Conservation (phyloP, 2,888 invertebrate genomes). For the Drosophila peninsularis region DNA sequence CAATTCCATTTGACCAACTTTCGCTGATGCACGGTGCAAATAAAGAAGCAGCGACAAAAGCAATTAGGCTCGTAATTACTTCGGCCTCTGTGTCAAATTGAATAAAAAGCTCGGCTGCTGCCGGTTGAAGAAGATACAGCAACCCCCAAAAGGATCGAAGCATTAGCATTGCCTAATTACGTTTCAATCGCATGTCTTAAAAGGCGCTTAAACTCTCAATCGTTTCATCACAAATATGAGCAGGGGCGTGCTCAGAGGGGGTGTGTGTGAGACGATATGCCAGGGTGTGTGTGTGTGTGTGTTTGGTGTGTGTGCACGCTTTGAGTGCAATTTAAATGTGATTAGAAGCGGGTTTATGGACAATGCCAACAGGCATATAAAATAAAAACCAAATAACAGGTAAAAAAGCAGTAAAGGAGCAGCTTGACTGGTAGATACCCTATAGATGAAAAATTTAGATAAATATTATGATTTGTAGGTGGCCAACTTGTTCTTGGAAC, state of each 20-base stretch:
- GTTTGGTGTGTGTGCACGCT: slow-evolving; percentile 21
- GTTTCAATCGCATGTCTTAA: slow-evolving; percentile 78
- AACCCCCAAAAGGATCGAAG: slow-evolving; percentile 34
- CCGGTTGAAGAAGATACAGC: slow-evolving; percentile 14
- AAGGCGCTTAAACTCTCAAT: slow-evolving; percentile 66
- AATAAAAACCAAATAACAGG: slow-evolving; percentile 7
- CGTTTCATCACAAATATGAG: slow-evolving; percentile 53
- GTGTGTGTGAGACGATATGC: slow-evolving; percentile 5
- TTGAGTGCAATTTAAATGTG: slow-evolving; percentile 76
- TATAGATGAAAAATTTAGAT: neutral
- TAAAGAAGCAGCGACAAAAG: slow-evolving; percentile 30
- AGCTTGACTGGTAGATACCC: neutral
- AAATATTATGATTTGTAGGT: too few species aligned
- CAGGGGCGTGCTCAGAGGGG: slow-evolving; percentile 6
- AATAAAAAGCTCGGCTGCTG: slow-evolving; percentile 34
- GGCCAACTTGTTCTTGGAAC: too few species aligned
- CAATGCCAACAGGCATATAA: slow-evolving; percentile 20
- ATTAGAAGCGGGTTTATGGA: slow-evolving; percentile 69
- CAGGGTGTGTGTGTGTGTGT: neutral
- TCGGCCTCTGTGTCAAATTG: slow-evolving; percentile 46
- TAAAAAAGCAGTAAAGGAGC: neutral
- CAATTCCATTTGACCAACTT: slow-evolving; percentile 40
- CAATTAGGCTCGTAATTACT: slow-evolving; percentile 57
- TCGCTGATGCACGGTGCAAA: slow-evolving; percentile 21
- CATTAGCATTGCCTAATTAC: slow-evolving; percentile 80